phyloP scores from a whole-genome alignment of 2,113 vertebrate genomes.

The Apeltes quadracus region DNA sequence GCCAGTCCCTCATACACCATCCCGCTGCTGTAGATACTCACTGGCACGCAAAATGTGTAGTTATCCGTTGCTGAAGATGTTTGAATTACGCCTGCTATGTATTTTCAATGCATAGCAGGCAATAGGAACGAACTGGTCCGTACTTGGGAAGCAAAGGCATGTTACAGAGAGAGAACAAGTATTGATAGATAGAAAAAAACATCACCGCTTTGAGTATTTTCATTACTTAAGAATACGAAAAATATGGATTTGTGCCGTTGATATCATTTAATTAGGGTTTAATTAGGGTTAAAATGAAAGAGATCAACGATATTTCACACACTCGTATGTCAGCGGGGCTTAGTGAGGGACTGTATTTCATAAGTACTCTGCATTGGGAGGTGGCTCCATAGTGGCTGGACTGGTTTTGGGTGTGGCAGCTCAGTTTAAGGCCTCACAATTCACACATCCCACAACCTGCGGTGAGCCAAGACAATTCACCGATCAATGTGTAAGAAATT shows the following conservation, averaged over 20 bases:
- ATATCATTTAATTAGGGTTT: background rate
- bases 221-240: background rate
- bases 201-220: background rate
- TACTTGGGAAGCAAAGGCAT: background rate
- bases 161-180: background rate
- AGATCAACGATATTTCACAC: conserved; percentile 7
- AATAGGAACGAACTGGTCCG: no score
- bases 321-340: conserved; percentile 20
- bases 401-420: conserved; percentile 75
- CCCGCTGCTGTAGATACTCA: background rate
- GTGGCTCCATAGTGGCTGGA: conserved; percentile 58
- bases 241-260: background rate
- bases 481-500: conserved; percentile 40
- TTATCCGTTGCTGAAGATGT: background rate
- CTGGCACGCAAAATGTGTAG: background rate
- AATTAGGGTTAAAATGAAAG: background rate
- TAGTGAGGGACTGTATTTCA: conserved; percentile 24
- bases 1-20: background rate
- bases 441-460: conserved; percentile 64
- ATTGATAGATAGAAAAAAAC: background rate
- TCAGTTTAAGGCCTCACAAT: conserved; percentile 56
- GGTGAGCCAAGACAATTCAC: conserved; percentile 38
- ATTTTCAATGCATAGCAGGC: no score
- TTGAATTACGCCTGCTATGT: background rate
- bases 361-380: conserved; percentile 49